These are phyloP conservation scores for Syngnathus acus DNA, from an alignment of 2,797 vertebrate genomes.

Conservation along the genomic window DNA sequence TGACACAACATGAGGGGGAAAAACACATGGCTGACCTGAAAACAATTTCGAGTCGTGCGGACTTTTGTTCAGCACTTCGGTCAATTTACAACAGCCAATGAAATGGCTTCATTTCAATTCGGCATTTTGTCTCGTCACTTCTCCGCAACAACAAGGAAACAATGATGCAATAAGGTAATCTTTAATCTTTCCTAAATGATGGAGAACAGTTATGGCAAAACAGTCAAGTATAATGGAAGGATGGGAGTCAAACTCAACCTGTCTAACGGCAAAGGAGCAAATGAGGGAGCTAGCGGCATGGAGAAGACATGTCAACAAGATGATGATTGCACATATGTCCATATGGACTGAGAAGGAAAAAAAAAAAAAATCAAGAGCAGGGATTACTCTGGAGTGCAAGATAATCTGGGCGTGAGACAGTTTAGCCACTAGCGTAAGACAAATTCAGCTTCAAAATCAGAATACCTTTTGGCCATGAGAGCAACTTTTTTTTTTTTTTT, in stretches of 20 bases:
- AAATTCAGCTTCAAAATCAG: slow-evolving; percentile 12
- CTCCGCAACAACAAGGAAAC: not conserved
- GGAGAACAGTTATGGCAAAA: too few relatives aligned
- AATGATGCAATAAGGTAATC: not conserved
- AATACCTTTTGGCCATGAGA: not conserved
- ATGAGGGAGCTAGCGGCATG: not conserved
- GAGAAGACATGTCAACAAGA: slow-evolving; percentile 3
- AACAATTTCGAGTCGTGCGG: not conserved
- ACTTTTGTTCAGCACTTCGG: not conserved
- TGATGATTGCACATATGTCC: too few relatives aligned
- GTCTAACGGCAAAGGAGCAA: not conserved
- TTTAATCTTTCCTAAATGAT: too few relatives aligned
- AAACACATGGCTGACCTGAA: slow-evolving; percentile 12
- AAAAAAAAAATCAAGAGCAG: slow-evolving; percentile 34
- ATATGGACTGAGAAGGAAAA: slow-evolving; percentile 25
- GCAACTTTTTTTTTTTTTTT: not conserved
- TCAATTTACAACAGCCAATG: not conserved
- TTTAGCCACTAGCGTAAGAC: slow-evolving; percentile 27
- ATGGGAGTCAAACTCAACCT: too few relatives aligned
- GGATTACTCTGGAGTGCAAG: slow-evolving; percentile 45
- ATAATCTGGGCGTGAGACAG: slow-evolving; percentile 49
- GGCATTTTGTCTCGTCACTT: not conserved
- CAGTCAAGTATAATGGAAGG: too few relatives aligned
- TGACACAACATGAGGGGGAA: slow-evolving; percentile 4
- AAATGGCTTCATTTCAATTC: not conserved